Conservation (phyloP, 2,797 vertebrate genomes). For the Dallia pectoralis region DNA sequence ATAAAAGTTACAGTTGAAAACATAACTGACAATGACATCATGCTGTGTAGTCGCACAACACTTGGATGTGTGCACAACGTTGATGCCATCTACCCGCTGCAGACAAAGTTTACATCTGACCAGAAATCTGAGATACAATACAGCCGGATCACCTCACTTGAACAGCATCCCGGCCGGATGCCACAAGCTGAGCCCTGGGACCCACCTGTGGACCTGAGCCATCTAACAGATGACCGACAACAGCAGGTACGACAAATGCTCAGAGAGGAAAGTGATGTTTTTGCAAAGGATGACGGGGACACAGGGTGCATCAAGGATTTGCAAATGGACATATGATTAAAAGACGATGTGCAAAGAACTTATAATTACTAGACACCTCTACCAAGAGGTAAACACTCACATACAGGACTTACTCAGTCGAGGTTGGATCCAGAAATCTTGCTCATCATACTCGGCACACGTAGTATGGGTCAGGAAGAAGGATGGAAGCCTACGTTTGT, state of each 20-base stretch:
- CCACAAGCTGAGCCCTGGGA: conserved; percentile 3
- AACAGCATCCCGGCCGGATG: background rate
- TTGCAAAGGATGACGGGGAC: conserved; percentile 10
- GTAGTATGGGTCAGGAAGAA: background rate
- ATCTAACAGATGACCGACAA: background rate
- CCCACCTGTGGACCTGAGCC: background rate
- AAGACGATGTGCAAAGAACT: background rate
- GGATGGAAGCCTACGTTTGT: background rate
- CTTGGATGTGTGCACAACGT: conserved; percentile 18
- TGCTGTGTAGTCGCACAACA: too few species aligned
- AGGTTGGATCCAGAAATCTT: conserved; percentile 9
- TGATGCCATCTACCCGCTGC: conserved; percentile 6
- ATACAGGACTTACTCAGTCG: conserved; percentile 1
- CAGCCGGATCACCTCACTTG: too few species aligned
- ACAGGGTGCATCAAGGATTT: background rate
- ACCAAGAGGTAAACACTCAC: conserved; percentile 15
- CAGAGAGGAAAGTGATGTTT: background rate
- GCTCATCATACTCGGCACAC: background rate
- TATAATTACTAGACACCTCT: conserved; percentile 22
- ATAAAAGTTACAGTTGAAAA: too few species aligned
- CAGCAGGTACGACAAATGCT: conserved; percentile 3
- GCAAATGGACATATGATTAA: conserved; percentile 5
- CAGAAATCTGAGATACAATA: background rate
- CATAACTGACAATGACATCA: too few species aligned
- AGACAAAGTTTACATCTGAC: background rate